Percentiles rank a stretch among this genome's conserved stretches.
These are phyloP conservation scores for Eucriotettix oculatus DNA, from an alignment of 2,888 invertebrate species.

Conservation along the genomic window DNA sequence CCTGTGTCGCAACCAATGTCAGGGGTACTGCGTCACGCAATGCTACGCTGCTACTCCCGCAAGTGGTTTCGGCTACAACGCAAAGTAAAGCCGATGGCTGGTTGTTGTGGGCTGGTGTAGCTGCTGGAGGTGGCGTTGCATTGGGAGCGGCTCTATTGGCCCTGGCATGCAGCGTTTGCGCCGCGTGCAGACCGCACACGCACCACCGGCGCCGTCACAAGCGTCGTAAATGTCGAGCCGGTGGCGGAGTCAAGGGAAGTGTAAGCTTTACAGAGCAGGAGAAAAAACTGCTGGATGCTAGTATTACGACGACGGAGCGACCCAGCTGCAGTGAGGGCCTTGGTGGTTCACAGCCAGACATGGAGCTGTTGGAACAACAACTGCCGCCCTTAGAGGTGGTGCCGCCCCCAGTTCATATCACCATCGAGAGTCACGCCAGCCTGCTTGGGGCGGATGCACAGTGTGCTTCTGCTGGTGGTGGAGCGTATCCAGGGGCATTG, in stretches of 20 bases:
- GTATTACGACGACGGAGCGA: conserved; percentile 49
- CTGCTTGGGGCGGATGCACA: conserved; percentile 16
- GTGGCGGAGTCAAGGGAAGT: conserved; percentile 59
- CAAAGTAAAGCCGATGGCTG: conserved; percentile 50
- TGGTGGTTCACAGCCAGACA: conserved; percentile 45
- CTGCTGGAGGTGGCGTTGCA: conserved; percentile 51
- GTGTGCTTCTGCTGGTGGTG: conserved; percentile 20
- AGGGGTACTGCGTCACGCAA: conserved; percentile 42
- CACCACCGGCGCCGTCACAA: conserved; percentile 30
- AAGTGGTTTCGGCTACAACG: conserved; percentile 49
- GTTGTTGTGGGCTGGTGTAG: conserved; percentile 51
- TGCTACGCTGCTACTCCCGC: conserved; percentile 27
- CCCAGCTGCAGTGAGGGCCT: conserved; percentile 43
- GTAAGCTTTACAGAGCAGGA: conserved; percentile 78
- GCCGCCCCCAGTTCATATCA: conserved; percentile 27
- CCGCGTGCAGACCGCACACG: conserved; percentile 30
- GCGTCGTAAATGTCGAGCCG: conserved; percentile 44
- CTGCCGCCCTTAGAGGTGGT: conserved; percentile 1
- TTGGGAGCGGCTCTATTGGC: conserved; percentile 41
- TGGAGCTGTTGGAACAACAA: conserved; percentile 30
- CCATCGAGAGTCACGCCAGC: conserved; percentile 29
- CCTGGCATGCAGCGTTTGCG: conserved; percentile 38
- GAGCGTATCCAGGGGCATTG: conserved; percentile 30
- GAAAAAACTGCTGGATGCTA: conserved; percentile 67
- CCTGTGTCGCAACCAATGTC: conserved; percentile 58